Evolutionary conservation across 2,797 vertebrate genomes (phyloP).

Genomic region (Myoxocephalus aenaeus): DNA sequence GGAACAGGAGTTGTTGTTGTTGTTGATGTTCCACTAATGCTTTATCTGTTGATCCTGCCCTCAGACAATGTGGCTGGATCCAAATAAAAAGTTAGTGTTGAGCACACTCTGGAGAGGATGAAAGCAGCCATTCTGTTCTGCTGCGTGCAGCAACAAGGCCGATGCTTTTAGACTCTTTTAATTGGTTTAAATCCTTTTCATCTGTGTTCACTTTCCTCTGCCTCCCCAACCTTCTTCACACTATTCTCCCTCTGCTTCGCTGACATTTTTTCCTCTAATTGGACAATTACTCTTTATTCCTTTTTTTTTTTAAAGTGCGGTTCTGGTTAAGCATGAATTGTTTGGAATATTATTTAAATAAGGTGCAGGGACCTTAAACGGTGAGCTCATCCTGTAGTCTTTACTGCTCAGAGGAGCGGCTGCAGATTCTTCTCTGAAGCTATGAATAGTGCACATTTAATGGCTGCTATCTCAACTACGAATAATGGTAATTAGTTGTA

Average conservation of each 20-base stretch:
- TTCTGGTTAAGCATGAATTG: slow-evolving; percentile 60
- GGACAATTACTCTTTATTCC: slow-evolving; percentile 71
- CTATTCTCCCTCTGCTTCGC: slow-evolving; percentile 36
- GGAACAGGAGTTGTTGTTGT: slow-evolving; percentile 37
- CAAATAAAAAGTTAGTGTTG: slow-evolving; percentile 49
- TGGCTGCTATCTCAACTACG: slow-evolving; percentile 12
- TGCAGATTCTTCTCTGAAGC: slow-evolving; percentile 34
- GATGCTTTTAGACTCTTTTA: slow-evolving; percentile 70
- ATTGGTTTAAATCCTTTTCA: slow-evolving; percentile 79
- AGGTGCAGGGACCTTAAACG: slow-evolving; percentile 45
- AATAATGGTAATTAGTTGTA: slow-evolving; percentile 29
- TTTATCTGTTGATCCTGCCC: slow-evolving; percentile 35
- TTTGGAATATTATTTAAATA: slow-evolving; percentile 71
- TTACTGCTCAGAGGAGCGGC: slow-evolving; percentile 29
- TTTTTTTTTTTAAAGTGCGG: slow-evolving; percentile 57
- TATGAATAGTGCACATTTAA: slow-evolving; percentile 46
- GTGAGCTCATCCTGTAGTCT: slow-evolving; percentile 32
- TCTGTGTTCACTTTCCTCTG: slow-evolving; percentile 50
- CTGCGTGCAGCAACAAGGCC: slow-evolving; percentile 30
- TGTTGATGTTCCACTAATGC: neutral
- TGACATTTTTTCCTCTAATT: slow-evolving; percentile 77
- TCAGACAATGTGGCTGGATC: slow-evolving; percentile 43
- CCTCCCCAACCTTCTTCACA: slow-evolving; percentile 46
- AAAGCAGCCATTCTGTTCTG: slow-evolving; percentile 63
- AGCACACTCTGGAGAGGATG: slow-evolving; percentile 50